phyloP scores from a whole-genome alignment of 2,797 vertebrate genomes.

The Danio kyathit region DNA sequence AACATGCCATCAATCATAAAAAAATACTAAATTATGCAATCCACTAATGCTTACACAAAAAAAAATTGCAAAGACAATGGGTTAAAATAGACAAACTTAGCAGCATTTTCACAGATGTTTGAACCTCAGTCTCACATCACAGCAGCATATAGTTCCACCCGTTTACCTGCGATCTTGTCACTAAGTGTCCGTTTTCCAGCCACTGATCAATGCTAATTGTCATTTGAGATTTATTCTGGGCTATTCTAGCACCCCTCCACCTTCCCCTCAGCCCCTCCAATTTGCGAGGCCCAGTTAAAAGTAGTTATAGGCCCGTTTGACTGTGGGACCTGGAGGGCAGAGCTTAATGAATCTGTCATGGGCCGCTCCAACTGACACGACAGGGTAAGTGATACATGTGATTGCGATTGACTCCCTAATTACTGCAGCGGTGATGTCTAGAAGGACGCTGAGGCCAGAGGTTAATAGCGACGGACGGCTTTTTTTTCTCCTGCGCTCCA shows the following conservation, averaged over 20 bases:
- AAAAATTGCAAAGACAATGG: neutral
- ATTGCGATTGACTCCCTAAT: conserved; percentile 97
- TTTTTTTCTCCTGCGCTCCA: conserved; percentile 9
- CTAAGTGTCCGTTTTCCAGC: conserved; percentile 45
- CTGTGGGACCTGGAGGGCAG: conserved; percentile 78
- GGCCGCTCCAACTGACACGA: conserved; percentile 87
- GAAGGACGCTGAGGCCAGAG: conserved; percentile 86
- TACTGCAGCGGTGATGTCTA: conserved; percentile 94
- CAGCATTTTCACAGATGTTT: neutral
- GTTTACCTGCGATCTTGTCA: conserved; percentile 33
- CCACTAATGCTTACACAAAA: too few species aligned
- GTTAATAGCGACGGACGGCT: conserved; percentile 89
- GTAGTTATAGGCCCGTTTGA: conserved; percentile 88
- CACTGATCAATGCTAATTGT: conserved; percentile 69
- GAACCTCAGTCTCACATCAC: neutral
- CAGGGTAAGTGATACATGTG: conserved; percentile 91
- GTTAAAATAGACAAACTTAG: neutral
- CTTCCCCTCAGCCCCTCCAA: conserved; percentile 45
- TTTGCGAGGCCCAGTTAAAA: conserved; percentile 72
- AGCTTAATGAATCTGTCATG: conserved; percentile 91
- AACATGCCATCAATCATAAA: too few species aligned
- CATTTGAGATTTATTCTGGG: conserved; percentile 42
- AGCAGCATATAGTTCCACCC: neutral
- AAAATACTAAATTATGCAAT: too few species aligned
- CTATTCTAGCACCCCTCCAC: conserved; percentile 4